Evolutionary conservation across 2,797 vertebrate genomes (phyloP).

Genomic region (Cossypha dichroa): DNA sequence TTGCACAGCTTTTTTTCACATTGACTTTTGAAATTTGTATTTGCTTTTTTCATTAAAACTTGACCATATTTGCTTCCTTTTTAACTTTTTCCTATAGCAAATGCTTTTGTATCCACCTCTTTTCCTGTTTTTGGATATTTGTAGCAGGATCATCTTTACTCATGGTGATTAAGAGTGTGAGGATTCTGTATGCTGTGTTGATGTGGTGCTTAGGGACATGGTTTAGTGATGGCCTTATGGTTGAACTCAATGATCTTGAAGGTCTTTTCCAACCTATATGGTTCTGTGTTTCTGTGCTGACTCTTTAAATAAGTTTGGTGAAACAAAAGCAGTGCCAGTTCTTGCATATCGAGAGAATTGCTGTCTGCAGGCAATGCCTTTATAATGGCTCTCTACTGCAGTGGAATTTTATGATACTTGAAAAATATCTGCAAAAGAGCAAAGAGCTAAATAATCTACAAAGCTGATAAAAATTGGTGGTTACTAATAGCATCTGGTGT

Average conservation of each 20-base stretch:
- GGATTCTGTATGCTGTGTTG: not conserved
- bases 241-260: not conserved
- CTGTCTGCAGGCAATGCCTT: not conserved
- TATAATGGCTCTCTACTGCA: not conserved
- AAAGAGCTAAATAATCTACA: not conserved
- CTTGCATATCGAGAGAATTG: not conserved
- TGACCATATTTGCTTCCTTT: not conserved
- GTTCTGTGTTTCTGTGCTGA: not conserved
- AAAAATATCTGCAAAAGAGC: not conserved
- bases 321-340: not conserved
- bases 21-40: not conserved
- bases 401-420: not conserved
- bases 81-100: not conserved
- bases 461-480: not conserved
- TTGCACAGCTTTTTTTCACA: not conserved
- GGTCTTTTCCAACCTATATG: not conserved
- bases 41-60: not conserved
- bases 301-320: not conserved
- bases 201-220: accelerated
- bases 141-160: not conserved
- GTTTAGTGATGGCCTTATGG: not conserved
- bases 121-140: not conserved
- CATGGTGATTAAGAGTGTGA: not conserved
- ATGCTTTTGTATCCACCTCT: not conserved
- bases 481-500: not conserved